phyloP scores from a whole-genome alignment of 2,888 invertebrate genomes.

The Calameuta filiformis region DNA sequence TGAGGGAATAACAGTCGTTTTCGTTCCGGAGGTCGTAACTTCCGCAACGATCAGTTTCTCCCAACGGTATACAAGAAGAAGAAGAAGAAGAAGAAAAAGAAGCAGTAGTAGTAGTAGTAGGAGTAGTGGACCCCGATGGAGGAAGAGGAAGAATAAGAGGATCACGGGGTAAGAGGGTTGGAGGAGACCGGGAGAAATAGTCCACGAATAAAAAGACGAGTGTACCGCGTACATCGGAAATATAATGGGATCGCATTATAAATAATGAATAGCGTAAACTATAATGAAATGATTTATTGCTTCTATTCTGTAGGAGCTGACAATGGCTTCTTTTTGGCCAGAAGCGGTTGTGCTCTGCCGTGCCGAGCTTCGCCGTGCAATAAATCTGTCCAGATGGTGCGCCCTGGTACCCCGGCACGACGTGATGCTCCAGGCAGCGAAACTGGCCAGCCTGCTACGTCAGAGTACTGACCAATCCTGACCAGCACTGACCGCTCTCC shows the following conservation, averaged over 20 bases:
- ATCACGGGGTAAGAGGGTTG: neutral
- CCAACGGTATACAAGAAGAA: neutral
- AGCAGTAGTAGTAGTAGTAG: neutral
- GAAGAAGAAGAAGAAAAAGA: neutral
- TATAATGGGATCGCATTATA: slow-evolving; percentile 42
- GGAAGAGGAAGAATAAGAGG: neutral
- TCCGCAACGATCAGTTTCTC: neutral
- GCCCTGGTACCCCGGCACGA: slow-evolving; percentile 16
- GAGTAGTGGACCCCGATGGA: neutral
- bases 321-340: slow-evolving; percentile 44
- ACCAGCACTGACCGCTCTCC: neutral
- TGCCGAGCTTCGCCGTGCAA: slow-evolving; percentile 24
- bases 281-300: slow-evolving; percentile 52
- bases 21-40: neutral
- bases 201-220: slow-evolving; percentile 6
- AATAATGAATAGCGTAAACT: slow-evolving; percentile 49
- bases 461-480: slow-evolving; percentile 25
- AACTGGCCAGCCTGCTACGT: slow-evolving; percentile 24
- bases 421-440: slow-evolving; percentile 19
- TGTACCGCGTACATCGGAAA: slow-evolving; percentile 21
- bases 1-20: neutral
- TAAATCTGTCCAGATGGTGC: slow-evolving; percentile 43
- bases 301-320: slow-evolving; percentile 37
- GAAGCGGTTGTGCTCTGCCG: slow-evolving; percentile 14
- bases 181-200: neutral